Evolutionary conservation across 2,797 vertebrate species (phyloP), one percentile per base, ranked within the genome.

Genomic region (Myripristis murdjan): DNA sequence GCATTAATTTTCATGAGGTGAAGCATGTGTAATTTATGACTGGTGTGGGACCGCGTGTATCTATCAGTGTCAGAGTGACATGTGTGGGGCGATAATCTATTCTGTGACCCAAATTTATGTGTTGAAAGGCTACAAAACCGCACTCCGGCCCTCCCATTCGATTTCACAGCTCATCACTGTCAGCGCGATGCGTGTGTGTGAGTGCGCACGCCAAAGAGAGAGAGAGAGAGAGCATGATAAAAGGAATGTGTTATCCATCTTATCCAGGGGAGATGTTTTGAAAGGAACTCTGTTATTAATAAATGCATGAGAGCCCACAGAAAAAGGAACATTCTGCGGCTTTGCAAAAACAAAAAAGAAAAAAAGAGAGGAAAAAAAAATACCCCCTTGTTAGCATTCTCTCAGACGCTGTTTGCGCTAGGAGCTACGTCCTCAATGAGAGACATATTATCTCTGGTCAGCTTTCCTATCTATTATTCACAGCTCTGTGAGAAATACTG

Each of bases 121-220:
- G 87, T 87, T 79, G 85, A 89, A 90, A 87, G 76, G 78, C 86
- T 88, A 89, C 83, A 83, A 85, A 92, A 86, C 76, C 46, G 33
- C 74, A 71, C 83, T 83, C 59, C 82, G 87, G 78, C 75, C 83
- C 79, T 90, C 82, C 86, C 84, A 83, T 90, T 79, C 77, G 49
- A 91, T 90, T 92, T 90, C 91, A 90, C 85, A 89, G 89, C 89
- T 84, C 91, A 89, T 91, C 90, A 90, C 90, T 91, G 90, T 92
- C 89, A 91, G 84, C n/a, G 26, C 53, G 39, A 78, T 79, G 55
- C 48, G 65, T 61, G 31, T 39, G 64, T 5, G 65, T 56, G 69
- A 20, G 72, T 23, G 48, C 9, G 59, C 18, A 23, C 28, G 44
- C 16, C 15, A 37, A 47, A 39, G 44, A 0, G 16, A 6, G 28